A percentile compares a stretch with the other conserved stretches of the same genome.
phyloP scores from a whole-genome alignment of 2,888 invertebrate genomes.

The Monopis laevigella region DNA sequence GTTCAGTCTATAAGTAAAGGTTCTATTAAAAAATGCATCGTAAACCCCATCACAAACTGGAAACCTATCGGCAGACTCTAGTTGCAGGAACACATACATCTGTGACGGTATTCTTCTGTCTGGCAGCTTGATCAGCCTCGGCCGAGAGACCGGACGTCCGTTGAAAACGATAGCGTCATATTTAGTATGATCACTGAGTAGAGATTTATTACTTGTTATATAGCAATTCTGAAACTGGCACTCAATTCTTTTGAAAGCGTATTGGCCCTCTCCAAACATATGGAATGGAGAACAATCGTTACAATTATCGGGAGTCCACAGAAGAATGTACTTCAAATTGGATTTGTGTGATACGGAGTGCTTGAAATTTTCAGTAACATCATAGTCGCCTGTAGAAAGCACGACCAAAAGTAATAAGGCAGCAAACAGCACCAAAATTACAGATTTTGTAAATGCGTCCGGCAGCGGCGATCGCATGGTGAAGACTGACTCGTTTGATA shows the following conservation, averaged over 20 bases:
- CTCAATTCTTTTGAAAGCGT: slow-evolving; percentile 1
- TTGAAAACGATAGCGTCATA: slow-evolving; percentile 11
- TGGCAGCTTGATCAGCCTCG: neutral
- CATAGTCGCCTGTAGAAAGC: too few species aligned
- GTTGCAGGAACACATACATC: slow-evolving; percentile 10
- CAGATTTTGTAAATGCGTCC: too few species aligned
- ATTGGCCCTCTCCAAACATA: neutral
- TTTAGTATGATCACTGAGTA: neutral
- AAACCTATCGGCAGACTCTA: slow-evolving; percentile 10
- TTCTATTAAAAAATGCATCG: slow-evolving; percentile 12
- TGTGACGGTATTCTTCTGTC: neutral
- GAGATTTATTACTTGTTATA: neutral
- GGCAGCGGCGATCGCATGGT: too few species aligned
- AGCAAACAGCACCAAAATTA: too few species aligned
- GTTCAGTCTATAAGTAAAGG: slow-evolving; percentile 9
- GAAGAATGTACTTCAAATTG: slow-evolving; percentile 38
- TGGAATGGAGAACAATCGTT: slow-evolving; percentile 17
- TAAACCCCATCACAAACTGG: slow-evolving; percentile 6
- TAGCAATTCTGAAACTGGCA: slow-evolving; percentile 9
- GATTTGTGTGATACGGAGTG: too few species aligned
- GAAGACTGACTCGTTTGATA: too few species aligned
- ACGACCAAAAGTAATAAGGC: too few species aligned
- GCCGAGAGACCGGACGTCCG: neutral
- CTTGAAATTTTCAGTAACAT: too few species aligned
- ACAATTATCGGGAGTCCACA: slow-evolving; percentile 37